These are phyloP conservation scores for Lasioglossum vierecki DNA, from an alignment of 2,888 invertebrate genomes.

Conservation along the genomic window DNA sequence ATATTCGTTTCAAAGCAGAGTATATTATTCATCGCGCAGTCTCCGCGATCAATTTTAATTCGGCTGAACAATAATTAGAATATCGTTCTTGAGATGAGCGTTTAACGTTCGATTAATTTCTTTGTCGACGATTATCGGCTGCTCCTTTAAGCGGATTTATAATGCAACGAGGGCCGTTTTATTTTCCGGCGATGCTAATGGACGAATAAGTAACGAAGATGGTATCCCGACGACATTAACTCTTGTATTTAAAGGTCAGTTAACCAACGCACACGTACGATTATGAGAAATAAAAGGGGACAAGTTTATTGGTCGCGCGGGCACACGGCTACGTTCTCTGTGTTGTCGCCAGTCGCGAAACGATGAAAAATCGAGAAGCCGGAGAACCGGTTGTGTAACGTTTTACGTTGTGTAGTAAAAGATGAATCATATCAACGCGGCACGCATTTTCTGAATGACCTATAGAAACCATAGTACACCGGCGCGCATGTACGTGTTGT, in stretches of 20 bases:
- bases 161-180: not conserved
- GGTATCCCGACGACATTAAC: not conserved
- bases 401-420: slow-evolving; percentile 59
- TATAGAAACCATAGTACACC: slow-evolving; percentile 54
- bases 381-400: slow-evolving; percentile 49
- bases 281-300: slow-evolving; percentile 9
- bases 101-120: not conserved
- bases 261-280: not conserved
- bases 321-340: not conserved
- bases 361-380: slow-evolving; percentile 35
- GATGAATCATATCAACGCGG: slow-evolving; percentile 62
- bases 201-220: not conserved
- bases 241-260: not conserved
- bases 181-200: not conserved
- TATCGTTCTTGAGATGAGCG: not conserved
- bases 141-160: not conserved
- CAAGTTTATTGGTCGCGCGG: slow-evolving; percentile 14
- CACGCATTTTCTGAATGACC: slow-evolving; percentile 68
- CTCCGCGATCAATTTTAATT: not conserved
- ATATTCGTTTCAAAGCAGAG: not conserved
- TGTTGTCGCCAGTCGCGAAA: slow-evolving; percentile 17
- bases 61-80: not conserved
- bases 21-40: not conserved
- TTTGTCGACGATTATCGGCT: not conserved
- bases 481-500: slow-evolving; percentile 9